phyloP scores from a whole-genome alignment of 2,797 vertebrate species.

The Rhinophrynus dorsalis region DNA sequence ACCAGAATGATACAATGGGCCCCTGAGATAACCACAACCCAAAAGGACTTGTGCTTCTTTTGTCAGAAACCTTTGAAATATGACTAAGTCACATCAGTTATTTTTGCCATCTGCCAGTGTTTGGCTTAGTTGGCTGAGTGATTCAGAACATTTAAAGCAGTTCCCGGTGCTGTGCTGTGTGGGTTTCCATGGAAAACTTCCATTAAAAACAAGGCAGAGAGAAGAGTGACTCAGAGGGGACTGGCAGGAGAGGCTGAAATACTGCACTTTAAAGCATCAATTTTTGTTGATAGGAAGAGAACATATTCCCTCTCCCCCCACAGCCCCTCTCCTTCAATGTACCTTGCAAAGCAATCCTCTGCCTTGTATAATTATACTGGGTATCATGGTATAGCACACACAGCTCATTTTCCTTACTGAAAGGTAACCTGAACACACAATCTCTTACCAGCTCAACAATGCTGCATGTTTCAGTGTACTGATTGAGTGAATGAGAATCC shows the following conservation, averaged over 20 bases:
- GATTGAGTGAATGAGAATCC: too few species aligned
- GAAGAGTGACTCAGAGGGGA: slow-evolving; percentile 64
- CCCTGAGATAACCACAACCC: not conserved
- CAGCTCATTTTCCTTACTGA: not conserved
- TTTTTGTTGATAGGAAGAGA: slow-evolving; percentile 31
- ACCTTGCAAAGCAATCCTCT: not conserved
- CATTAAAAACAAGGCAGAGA: slow-evolving; percentile 64
- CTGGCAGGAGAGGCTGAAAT: slow-evolving; percentile 48
- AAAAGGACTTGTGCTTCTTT: slow-evolving; percentile 3
- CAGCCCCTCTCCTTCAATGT: not conserved
- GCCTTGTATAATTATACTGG: not conserved
- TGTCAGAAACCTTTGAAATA: slow-evolving; percentile 18
- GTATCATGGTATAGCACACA: not conserved
- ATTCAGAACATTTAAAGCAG: slow-evolving; percentile 50
- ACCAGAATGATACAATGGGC: not conserved
- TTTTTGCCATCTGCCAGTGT: slow-evolving; percentile 48
- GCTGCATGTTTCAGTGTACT: not conserved
- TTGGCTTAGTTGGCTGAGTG: slow-evolving; percentile 45
- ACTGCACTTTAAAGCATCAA: slow-evolving; percentile 31
- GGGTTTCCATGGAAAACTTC: slow-evolving; percentile 69
- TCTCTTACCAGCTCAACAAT: not conserved
- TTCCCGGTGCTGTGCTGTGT: slow-evolving; percentile 55
- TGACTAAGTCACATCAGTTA: slow-evolving; percentile 34
- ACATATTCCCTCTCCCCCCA: not conserved
- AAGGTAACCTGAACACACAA: not conserved